Percentiles rank a stretch among this genome's conserved stretches.
These are phyloP conservation scores for Platycercus adscitus DNA, from an alignment of 2,113 vertebrate genomes.

Conservation along the genomic window DNA sequence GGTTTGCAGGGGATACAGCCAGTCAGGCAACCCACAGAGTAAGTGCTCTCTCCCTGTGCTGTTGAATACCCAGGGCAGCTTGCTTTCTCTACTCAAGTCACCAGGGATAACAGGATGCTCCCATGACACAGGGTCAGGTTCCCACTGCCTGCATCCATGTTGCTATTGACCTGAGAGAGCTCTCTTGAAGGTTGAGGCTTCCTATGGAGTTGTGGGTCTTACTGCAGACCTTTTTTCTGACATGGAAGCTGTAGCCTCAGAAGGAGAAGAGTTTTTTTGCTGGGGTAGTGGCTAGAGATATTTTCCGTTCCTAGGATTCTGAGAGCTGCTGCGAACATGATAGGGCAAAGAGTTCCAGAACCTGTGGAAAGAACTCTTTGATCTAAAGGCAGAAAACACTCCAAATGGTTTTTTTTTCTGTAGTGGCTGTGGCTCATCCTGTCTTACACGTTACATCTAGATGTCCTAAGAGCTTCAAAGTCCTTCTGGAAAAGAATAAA, in stretches of 20 bases:
- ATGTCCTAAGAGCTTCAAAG: neutral
- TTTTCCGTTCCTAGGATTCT: neutral
- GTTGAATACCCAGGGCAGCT: neutral
- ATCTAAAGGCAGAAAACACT: neutral
- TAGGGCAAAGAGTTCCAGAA: neutral
- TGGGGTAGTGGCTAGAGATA: neutral
- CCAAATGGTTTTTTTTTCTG: neutral
- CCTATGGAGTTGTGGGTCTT: neutral
- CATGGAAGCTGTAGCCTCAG: neutral
- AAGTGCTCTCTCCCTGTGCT: neutral
- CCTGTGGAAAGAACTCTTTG: neutral
- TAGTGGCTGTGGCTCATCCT: neutral
- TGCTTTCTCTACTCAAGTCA: neutral
- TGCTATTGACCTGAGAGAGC: neutral
- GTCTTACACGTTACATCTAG: neutral
- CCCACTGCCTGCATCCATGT: neutral
- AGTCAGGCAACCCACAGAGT: neutral
- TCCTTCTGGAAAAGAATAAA: neutral
- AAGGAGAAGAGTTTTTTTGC: neutral
- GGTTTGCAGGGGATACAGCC: neutral
- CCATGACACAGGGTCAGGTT: constrained; percentile 25
- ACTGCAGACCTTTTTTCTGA: neutral
- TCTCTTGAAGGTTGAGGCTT: neutral
- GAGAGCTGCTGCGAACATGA: neutral
- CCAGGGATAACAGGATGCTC: constrained; percentile 36